Base-by-base conservation (phyloP, 1,140 invertebrate genomes). In the Araneus ventricosus region DNA sequence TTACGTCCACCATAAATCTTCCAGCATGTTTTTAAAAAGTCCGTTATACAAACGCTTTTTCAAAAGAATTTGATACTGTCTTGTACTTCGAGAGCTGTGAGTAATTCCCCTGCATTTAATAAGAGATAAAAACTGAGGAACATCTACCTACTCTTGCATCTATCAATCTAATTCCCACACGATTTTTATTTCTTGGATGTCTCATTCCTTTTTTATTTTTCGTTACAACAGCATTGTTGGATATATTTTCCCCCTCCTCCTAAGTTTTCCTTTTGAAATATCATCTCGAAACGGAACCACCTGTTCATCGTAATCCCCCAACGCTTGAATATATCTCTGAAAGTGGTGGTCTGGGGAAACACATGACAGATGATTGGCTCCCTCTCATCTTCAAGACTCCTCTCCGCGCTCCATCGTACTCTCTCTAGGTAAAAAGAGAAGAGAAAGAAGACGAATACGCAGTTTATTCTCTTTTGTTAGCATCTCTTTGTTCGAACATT, bases 291-390 rank as follows among this genome's bases (percentile, higher is more conserved):
- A 93, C 84, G 27, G 61, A 88, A 93, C 91, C 91, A 93, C 91
- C 91, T 93, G 91, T 93, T 93, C 91, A 88, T 57, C 85, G 85
- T 88, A 93, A 88, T 88, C 91, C 91, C 90, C 85, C 63, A 93
- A 80, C 85, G 85, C 91, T 93, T 93, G 91, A 93, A 93, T 88
- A 93, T 87, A 93, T 93, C 91, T 80, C 91, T 34, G 82, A 80
- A 93, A 93, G 91, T 87, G 84, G 91, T 93, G 91, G 91, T 93
- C 85, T 93, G 91, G 91, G 91, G 91, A 93, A 93, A 93, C 84
- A 39, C 85, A 88, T 88, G 91, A 93, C 91, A 80, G 91, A 93
- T 93, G 91, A 93, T 93, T 93, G 88, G 84, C 89, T 90, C 89
- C n/a, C 61, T 67, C 85, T 88, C 91, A 93, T 88, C 91, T 93